phyloP scores from a whole-genome alignment of 2,797 vertebrate genomes.

The Ispidina picta region DNA sequence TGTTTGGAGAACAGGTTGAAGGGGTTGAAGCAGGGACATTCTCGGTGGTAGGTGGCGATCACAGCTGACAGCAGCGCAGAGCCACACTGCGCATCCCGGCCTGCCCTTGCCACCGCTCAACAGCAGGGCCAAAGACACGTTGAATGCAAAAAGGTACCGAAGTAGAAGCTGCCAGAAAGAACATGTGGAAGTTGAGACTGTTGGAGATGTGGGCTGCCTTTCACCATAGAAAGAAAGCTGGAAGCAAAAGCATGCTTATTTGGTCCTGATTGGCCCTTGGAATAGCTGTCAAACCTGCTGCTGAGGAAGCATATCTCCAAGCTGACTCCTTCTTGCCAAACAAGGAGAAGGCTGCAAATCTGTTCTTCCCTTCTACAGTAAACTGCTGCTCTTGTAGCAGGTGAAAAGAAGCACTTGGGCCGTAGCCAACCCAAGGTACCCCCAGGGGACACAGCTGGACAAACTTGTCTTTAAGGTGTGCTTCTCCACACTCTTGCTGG shows the following conservation, averaged over 20 bases:
- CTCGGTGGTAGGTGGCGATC: rapidly evolving
- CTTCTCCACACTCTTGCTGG: not conserved
- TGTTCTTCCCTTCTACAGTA: not conserved
- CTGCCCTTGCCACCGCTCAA: not conserved
- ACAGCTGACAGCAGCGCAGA: not conserved
- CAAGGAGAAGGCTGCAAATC: not conserved
- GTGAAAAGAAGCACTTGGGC: not conserved
- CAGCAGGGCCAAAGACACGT: not conserved
- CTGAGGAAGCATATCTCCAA: not conserved
- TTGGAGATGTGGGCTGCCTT: not conserved
- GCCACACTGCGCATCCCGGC: not conserved
- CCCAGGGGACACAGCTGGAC: not conserved
- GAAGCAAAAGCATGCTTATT: not conserved
- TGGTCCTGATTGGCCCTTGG: not conserved
- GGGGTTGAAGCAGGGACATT: not conserved
- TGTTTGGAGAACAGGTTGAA: not conserved
- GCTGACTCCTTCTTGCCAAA: not conserved
- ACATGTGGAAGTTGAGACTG: not conserved
- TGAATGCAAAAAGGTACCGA: not conserved
- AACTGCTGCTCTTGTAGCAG: not conserved
- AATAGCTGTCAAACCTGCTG: not conserved
- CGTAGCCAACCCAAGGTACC: not conserved
- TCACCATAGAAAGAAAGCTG: not conserved
- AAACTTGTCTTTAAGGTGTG: not conserved
- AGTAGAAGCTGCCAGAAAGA: not conserved